A percentile compares a stretch with the other conserved stretches of the same genome.
Conservation (phyloP, 92 coral and sea anemone species). For the Virgularia gustaviana region DNA sequence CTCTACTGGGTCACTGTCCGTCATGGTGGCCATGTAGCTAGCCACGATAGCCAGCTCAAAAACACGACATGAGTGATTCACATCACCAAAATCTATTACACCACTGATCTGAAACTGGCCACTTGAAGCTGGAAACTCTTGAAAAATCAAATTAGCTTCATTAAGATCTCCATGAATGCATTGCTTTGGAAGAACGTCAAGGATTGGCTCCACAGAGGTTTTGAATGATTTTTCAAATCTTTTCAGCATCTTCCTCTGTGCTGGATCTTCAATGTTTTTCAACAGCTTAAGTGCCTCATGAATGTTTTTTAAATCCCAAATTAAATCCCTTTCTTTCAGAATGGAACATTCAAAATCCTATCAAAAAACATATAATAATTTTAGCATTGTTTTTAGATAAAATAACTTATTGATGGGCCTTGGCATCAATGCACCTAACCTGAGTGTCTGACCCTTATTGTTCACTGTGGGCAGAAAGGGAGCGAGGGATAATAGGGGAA, state of each 20-base stretch:
- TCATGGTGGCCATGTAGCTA: slow-evolving; percentile 39
- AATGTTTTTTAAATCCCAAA: slow-evolving; percentile 16
- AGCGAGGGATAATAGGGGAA: too few species aligned
- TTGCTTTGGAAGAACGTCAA: slow-evolving; percentile 56
- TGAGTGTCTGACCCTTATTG: too few species aligned
- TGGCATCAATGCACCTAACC: too few species aligned
- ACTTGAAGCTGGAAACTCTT: slow-evolving; percentile 11
- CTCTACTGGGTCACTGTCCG: slow-evolving; percentile 24
- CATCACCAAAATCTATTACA: slow-evolving; percentile 63
- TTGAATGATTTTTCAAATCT: neutral
- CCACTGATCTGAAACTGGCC: slow-evolving; percentile 33
- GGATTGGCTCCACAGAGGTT: slow-evolving; percentile 46
- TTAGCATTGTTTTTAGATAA: too few species aligned
- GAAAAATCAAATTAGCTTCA: slow-evolving; percentile 46
- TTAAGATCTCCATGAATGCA: slow-evolving; percentile 67
- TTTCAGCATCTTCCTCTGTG: neutral
- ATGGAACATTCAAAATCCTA: slow-evolving; percentile 25
- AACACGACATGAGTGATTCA: slow-evolving; percentile 49
- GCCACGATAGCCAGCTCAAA: slow-evolving; percentile 62
- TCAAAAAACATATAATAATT: too few species aligned
- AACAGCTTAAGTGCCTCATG: neutral
- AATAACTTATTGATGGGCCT: too few species aligned
- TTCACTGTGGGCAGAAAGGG: too few species aligned
- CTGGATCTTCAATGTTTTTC: neutral
- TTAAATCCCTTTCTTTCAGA: neutral